phyloP scores from a whole-genome alignment of 2,888 invertebrate genomes.

The Pelosia muscerda region DNA sequence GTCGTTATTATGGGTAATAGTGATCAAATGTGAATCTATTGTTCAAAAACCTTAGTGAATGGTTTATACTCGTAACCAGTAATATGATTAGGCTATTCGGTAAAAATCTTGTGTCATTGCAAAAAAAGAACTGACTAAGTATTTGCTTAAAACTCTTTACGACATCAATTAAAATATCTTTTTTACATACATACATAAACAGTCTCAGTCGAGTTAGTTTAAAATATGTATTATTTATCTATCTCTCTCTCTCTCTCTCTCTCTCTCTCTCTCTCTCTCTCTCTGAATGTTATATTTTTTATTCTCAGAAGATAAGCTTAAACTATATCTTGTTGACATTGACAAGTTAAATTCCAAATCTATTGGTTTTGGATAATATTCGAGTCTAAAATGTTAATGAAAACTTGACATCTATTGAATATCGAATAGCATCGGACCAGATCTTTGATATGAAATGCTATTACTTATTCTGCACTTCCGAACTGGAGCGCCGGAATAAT shows the following conservation, averaged over 20 bases:
- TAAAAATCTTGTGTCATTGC: no score
- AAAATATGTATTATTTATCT: neutral
- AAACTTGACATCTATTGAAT: neutral
- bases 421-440: neutral
- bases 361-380: neutral
- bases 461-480: neutral
- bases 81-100: no score
- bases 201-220: no score
- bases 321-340: neutral
- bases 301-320: neutral
- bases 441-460: neutral
- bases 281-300: neutral
- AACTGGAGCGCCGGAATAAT: conserved; percentile 5
- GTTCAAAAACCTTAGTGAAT: no score
- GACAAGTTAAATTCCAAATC: neutral
- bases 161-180: no score
- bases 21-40: no score
- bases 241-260: neutral
- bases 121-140: no score
- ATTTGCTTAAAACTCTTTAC: no score
- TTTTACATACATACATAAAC: no score
- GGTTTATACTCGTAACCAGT: no score
- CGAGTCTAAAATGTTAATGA: neutral
- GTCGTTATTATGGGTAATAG: no score
- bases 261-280: neutral